A percentile compares a stretch with the other conserved stretches of the same genome.
These are phyloP conservation scores for Bugulina stolonifera DNA, from an alignment of 2,888 invertebrate genomes.

Conservation along the genomic window DNA sequence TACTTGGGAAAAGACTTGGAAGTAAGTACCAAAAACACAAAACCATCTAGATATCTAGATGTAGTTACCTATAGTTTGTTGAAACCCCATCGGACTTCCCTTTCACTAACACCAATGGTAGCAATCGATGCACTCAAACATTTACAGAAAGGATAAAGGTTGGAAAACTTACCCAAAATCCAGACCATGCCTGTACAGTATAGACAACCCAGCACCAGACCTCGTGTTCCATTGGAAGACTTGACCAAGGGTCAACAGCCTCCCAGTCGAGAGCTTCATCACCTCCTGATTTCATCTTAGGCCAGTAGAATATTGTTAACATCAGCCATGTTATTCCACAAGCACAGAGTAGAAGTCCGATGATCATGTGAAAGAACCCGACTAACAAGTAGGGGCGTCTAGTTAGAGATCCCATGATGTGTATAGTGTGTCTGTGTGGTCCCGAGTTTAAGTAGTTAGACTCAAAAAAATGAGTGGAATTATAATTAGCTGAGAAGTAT, in stretches of 20 bases:
- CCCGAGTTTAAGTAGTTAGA: too few species aligned
- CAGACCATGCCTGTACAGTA: conserved; percentile 3
- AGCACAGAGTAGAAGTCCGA: background rate
- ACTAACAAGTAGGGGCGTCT: conserved; percentile 14
- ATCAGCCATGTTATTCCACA: conserved; percentile 7
- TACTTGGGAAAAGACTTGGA: too few species aligned
- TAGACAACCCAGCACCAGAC: conserved; percentile 17
- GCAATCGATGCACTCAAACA: too few species aligned
- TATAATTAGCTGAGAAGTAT: too few species aligned
- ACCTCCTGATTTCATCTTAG: background rate
- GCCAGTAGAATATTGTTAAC: background rate
- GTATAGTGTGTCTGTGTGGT: too few species aligned
- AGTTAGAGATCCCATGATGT: conserved; percentile 14
- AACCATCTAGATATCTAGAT: too few species aligned
- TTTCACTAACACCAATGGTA: too few species aligned
- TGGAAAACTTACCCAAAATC: conserved; percentile 18
- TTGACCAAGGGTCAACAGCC: background rate
- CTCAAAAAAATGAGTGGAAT: too few species aligned
- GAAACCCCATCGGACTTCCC: too few species aligned
- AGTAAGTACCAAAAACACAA: too few species aligned
- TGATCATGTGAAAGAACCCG: conserved; percentile 24
- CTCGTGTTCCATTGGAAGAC: background rate
- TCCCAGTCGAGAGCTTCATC: background rate
- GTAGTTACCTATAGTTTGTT: too few species aligned
- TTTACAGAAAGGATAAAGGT: too few species aligned